phyloP scores from a whole-genome alignment of 2,113 vertebrate genomes.

The Mixornis gularis region DNA sequence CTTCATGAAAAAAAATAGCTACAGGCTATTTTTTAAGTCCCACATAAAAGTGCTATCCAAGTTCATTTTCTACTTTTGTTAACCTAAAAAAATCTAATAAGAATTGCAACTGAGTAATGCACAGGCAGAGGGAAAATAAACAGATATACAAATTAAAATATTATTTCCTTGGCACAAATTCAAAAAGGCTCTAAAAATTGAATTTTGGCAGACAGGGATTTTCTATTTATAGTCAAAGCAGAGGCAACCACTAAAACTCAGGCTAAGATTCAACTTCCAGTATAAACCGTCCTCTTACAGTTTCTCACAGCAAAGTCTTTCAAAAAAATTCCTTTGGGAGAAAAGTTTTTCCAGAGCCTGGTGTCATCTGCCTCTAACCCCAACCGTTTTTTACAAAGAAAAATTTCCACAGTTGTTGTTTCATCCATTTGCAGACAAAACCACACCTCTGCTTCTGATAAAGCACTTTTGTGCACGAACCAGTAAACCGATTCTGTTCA shows the following conservation, averaged over 20 bases:
- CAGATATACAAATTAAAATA: constrained; percentile 52
- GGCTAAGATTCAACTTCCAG: constrained; percentile 23
- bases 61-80: not conserved
- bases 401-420: constrained; percentile 15
- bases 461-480: constrained; percentile 6
- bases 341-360: constrained; percentile 14
- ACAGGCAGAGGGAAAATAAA: constrained; percentile 28
- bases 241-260: not conserved
- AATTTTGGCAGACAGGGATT: constrained; percentile 22
- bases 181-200: constrained; percentile 22
- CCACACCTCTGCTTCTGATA: constrained; percentile 16
- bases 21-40: not conserved
- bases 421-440: not conserved
- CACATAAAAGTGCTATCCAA: not conserved
- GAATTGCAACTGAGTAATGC: constrained; percentile 11
- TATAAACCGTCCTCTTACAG: not conserved
- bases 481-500: not conserved
- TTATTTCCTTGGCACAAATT: constrained; percentile 30
- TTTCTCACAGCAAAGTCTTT: constrained; percentile 47
- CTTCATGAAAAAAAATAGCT: not conserved
- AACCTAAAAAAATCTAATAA: not conserved
- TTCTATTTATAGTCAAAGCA: constrained; percentile 45
- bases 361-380: constrained; percentile 12
- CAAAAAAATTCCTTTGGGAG: constrained; percentile 38
- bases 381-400: not conserved